Base-by-base conservation (phyloP, 2,888 invertebrate species). In the Gastrophysa polygoni region DNA sequence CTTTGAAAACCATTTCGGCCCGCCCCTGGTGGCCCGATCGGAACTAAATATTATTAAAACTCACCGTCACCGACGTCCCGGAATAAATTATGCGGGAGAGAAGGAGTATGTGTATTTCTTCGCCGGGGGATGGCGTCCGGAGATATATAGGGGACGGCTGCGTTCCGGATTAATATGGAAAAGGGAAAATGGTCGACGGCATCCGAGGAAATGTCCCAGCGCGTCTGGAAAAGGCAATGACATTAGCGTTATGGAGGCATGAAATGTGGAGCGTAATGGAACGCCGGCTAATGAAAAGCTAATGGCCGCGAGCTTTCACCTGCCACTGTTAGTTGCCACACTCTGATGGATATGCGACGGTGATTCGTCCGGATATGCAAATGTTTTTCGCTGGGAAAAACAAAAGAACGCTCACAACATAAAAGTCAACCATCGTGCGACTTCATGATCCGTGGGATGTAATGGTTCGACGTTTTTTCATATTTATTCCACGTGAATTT, bases 1-100 rank as follows among this genome's bases (percentile, higher is more conserved):
- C 38, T 14, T 2, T 8, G 2, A 14, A 38, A 38, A 38, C 38
- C 47, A 47, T n/a, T 11, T 32, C 44, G 34, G 47, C 57, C 59
- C 51, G 28, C 34, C 29, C 43, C 38, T 46, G 56, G 55, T n/a
- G 48, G 43, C 44, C 61, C 57, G 38, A 68, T 68, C 68, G 65
- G 68, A 65, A 67, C 68, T 71, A 71, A 73, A 73, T 71, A 72
- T 73, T 73, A 73, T 73, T 73, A 73, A 73, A 73, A 73, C 69
- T 71, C 70, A 64, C 66, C 67, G 69, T 71, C 71, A 63, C 65
- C 65, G 56, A 57, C 66, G 64, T 57, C 57, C 58, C 63, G 66
- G 68, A 66, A 68, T 68, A 68, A 68, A 68, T 68, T 68, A 68
- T 66, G 66, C 60, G 68, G 62, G 66, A 63, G 51, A 65, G 62